Percentiles rank a stretch among this genome's conserved stretches.
These are phyloP conservation scores for Trachelus troglodyta DNA, from an alignment of 2,888 invertebrate genomes.

Conservation along the genomic window DNA sequence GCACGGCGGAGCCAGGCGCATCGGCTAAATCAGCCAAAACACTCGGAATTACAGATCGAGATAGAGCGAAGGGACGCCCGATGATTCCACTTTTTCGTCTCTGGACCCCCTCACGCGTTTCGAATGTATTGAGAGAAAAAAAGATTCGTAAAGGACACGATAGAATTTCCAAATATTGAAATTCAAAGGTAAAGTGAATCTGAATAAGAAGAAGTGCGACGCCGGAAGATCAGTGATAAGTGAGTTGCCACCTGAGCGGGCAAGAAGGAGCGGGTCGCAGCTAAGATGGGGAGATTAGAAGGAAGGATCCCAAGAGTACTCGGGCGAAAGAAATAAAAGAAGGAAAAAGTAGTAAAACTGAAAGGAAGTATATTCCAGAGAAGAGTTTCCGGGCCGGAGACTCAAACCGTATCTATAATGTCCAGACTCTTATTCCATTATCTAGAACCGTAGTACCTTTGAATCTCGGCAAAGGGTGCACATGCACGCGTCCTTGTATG, in stretches of 20 bases:
- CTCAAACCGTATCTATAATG: not conserved
- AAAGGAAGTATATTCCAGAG: not conserved
- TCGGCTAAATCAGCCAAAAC: not conserved
- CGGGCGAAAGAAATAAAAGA: not conserved
- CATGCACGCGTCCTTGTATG: not conserved
- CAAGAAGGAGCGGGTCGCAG: not conserved
- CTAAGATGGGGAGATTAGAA: not conserved
- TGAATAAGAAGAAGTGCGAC: not conserved
- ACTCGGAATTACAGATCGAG: not conserved
- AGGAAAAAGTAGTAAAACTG: not conserved
- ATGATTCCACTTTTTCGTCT: not conserved
- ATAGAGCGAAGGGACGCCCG: not conserved
- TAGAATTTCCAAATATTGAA: not conserved
- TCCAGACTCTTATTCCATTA: not conserved
- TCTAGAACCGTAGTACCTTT: not conserved
- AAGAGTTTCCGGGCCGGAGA: not conserved
- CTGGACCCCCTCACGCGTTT: not conserved
- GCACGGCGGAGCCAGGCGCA: not conserved
- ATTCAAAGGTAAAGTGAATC: not conserved
- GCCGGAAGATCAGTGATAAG: not conserved
- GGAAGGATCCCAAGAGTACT: not conserved
- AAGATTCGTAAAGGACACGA: not conserved
- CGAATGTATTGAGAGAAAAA: not conserved
- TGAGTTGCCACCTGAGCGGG: not conserved
- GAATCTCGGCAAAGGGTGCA: not conserved